Evolutionary conservation across 2,888 invertebrate species (phyloP).

Genomic region (Tipula vernalis): DNA sequence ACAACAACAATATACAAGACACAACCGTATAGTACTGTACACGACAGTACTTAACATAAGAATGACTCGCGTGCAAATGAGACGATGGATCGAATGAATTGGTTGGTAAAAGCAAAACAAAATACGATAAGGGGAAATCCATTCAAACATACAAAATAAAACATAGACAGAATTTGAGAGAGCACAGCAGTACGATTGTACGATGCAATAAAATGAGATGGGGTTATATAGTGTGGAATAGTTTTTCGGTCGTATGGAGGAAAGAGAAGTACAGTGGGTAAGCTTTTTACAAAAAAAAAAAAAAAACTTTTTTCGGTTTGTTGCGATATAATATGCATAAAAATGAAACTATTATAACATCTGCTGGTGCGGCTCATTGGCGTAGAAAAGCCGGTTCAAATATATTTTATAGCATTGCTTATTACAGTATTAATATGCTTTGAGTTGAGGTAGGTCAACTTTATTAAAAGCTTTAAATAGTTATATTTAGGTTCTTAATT

Average conservation of each 20-base stretch:
- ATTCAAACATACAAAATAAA: neutral
- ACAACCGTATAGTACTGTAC: neutral
- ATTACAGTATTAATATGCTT: neutral
- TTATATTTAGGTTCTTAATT: too few relatives aligned
- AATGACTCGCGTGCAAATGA: conserved; percentile 7
- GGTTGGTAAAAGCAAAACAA: neutral
- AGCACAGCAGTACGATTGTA: neutral
- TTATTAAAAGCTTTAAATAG: too few relatives aligned
- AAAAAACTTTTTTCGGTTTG: neutral
- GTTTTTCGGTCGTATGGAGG: neutral
- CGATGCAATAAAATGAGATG: neutral
- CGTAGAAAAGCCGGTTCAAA: neutral
- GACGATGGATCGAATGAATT: neutral
- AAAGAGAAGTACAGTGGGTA: neutral
- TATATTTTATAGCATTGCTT: neutral
- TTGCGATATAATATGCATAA: neutral
- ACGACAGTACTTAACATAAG: neutral
- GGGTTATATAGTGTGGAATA: neutral
- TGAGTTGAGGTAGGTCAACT: neutral
- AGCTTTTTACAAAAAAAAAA: neutral
- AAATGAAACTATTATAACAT: neutral
- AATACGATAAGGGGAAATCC: neutral
- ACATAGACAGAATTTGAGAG: neutral
- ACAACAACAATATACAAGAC: neutral
- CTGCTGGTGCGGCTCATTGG: neutral